A percentile compares a stretch with the other conserved stretches of the same genome.
These are phyloP conservation scores for Galerucella nymphaeae DNA, from an alignment of 2,888 invertebrate species.

Conservation along the genomic window DNA sequence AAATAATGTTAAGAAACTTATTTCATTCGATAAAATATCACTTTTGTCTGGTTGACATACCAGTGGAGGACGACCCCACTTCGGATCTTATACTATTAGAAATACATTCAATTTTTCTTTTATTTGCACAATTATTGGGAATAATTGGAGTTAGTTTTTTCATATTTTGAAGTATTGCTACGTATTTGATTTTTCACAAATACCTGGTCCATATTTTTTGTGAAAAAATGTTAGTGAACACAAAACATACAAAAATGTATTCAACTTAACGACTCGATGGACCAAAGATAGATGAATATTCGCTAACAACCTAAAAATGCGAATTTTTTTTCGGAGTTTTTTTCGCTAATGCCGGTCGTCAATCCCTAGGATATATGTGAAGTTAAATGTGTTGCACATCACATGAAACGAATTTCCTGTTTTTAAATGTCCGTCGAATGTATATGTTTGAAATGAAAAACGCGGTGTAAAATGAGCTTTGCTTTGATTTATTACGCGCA, in stretches of 20 bases:
- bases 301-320: conserved; percentile 20
- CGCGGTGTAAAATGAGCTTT: conserved; percentile 48
- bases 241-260: conserved; percentile 4
- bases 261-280: conserved; percentile 12
- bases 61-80: too few species aligned
- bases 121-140: too few species aligned
- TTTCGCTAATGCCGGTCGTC: conserved; percentile 24
- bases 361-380: conserved; percentile 34
- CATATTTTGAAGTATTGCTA: too few species aligned
- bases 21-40: too few species aligned
- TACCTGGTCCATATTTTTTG: background rate
- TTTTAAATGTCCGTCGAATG: conserved; percentile 53
- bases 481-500: conserved; percentile 46
- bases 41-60: too few species aligned
- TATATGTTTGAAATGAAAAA: conserved; percentile 47
- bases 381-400: conserved; percentile 50
- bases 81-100: too few species aligned
- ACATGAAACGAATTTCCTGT: conserved; percentile 55
- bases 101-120: too few species aligned
- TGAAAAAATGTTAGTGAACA: background rate
- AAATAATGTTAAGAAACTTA: too few species aligned
- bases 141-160: too few species aligned
- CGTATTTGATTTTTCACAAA: too few species aligned
- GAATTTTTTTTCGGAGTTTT: conserved; percentile 21
- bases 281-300: conserved; percentile 16